Evolutionary conservation across 1,140 invertebrate genomes (phyloP), one percentile per base, ranked within the genome.

Genomic region (Orussus abietinus): DNA sequence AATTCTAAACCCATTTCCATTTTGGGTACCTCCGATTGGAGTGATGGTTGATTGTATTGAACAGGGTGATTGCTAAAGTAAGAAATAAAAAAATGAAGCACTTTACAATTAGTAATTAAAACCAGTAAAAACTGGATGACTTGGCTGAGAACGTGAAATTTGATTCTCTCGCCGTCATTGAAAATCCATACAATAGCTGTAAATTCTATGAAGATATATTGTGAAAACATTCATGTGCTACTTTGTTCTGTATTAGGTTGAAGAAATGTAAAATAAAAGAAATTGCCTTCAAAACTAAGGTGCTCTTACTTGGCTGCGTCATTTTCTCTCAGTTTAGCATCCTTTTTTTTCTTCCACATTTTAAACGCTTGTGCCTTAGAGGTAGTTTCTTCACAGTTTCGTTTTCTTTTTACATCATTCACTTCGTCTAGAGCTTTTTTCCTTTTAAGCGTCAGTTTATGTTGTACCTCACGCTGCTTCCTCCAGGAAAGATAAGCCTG

Each of bases 401-500:
- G 18, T 42, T 42, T 31, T 10, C 22, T 36, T 36, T 11, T 36
- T 36, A 6, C 7, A 15, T 7, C 14, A 10, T 13, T 32, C 9
- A n/a, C 9, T 36, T 11, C 17, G 12, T 9, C 12, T 18, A 9
- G 47, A 14, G 4, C 2, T 20, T 34, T 26, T 19, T 9, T 9
- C 21, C 15, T 9, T 33, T 12, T 9, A n/a, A n/a, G n/a, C n/a
- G n/a, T 36, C 17, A 19, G 20, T 15, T 17, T 36, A 11, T 19
- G 33, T 36, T 17, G 12, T 6, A n/a, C 33, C 9, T 25, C 15
- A 11, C 31, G 28, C 18, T 43, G 28, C 22, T 38, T 38, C 28
- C 30, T 42, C 35, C 39, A 42, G 13, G 14, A 28, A 13, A 34
- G 28, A 37, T 42, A 42, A n/a, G 39, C 28, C 45, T 47, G 14